Base-by-base conservation (phyloP, 2,797 vertebrate species). In the Melanotaenia nigrans region DNA sequence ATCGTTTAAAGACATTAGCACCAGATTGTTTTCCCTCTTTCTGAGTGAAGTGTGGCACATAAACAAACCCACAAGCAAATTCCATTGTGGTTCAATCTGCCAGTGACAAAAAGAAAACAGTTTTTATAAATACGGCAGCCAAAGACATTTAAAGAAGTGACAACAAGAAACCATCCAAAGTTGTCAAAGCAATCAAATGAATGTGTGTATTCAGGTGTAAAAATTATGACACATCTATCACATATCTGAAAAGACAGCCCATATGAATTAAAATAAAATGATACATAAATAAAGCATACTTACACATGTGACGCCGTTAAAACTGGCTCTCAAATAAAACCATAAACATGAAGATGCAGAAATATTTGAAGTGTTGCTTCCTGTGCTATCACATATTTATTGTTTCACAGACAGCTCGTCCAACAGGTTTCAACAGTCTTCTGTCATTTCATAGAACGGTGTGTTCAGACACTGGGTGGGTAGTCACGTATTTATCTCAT, bases 51-150 rank as follows among this genome's bases (percentile, higher is more conserved):
- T 87, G 88, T 0, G 83, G 78, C 53, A 93, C 86, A 47, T 93
- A 93, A 79, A 93, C 83, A 85, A 89, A 93, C 14, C 66, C 81
- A 76, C 92, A 92, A 55, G 92, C 92, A 83, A 94, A 93, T 77
- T 94, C 93, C 93, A 94, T 94, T 1, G 35, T 70, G 54, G 47
- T 35, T 56, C 57, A 24, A 60, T 35, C 71, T 78, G 74, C 24
- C 65, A 75, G 51, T 20, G 24, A 65, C 49, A 74, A 28, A 68
- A 68, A 32, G 4, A n/a, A 45, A 1, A 45, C 3, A 1, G 53
- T 63, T 35, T 16, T 57, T 57, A 12, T 53, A 3, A 11, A 54
- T 0, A 20, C 12, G 16, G 0, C 25, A 32, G 45, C 58, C 57
- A 11, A 30, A 14, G 20, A 24, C 20, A 47, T 20, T 54, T 5